Conservation (phyloP, 2,797 vertebrate genomes). For the Spinibarbus caldwelli region DNA sequence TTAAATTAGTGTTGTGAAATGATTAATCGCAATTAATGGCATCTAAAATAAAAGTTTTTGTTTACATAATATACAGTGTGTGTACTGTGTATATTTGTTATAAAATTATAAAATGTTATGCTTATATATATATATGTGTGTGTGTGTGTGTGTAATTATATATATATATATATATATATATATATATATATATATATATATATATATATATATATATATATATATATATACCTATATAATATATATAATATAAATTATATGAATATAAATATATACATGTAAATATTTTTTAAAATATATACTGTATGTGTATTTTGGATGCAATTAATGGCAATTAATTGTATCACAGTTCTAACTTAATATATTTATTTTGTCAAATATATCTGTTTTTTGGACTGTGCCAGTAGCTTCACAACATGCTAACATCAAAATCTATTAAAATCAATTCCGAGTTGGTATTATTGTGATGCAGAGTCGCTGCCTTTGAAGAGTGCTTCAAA, state of each 20-base stretch:
- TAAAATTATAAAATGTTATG: too few relatives aligned
- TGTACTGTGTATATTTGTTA: too few relatives aligned
- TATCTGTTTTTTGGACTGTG: neutral
- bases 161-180: too few relatives aligned
- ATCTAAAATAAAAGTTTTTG: neutral
- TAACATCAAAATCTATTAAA: neutral
- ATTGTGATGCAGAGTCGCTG: slow-evolving; percentile 14
- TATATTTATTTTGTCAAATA: neutral
- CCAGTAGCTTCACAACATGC: neutral
- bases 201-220: too few relatives aligned
- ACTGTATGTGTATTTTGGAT: too few relatives aligned
- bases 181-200: too few relatives aligned
- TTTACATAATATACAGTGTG: neutral
- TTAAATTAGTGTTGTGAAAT: neutral
- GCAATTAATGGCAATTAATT: too few relatives aligned
- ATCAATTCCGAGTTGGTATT: neutral
- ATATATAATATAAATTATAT: neutral
- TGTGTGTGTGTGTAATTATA: too few relatives aligned
- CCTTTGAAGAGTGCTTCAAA: slow-evolving; percentile 8
- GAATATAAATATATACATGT: neutral
- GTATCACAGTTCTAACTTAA: too few relatives aligned
- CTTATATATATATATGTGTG: too few relatives aligned
- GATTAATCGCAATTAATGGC: neutral
- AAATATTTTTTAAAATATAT: neutral
- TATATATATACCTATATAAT: too few relatives aligned